Evolutionary conservation across 2,888 invertebrate species (phyloP).

Genomic region (Standfussiana lucernea): DNA sequence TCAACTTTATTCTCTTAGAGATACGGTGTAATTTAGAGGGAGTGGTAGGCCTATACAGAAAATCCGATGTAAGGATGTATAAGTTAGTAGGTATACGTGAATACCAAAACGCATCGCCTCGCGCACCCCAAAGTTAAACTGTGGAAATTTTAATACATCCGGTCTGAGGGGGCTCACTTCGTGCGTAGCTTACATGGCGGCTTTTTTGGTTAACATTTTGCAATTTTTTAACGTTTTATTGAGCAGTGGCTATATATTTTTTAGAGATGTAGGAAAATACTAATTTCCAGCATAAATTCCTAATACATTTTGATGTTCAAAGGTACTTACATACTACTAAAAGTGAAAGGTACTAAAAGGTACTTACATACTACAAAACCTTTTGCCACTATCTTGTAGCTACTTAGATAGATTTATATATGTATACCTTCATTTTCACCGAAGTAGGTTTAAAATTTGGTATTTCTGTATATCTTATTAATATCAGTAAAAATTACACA

Average conservation of each 20-base stretch:
- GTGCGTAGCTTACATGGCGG: constrained; percentile 72
- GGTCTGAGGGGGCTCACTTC: constrained; percentile 74
- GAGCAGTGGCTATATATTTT: not conserved
- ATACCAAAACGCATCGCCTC: constrained; percentile 82
- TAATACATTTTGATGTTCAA: not conserved
- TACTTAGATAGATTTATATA: no score
- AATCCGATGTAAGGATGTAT: constrained; percentile 73
- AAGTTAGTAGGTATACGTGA: constrained; percentile 71
- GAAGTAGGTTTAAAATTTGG: not conserved
- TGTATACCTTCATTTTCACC: not conserved
- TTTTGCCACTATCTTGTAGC: not conserved
- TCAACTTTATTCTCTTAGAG: constrained; percentile 53
- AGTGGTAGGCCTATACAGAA: constrained; percentile 68
- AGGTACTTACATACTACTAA: not conserved
- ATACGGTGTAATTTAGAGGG: constrained; percentile 69
- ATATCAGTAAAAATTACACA: not conserved
- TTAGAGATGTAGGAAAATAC: not conserved
- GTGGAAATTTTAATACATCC: constrained; percentile 86
- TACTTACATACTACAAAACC: not conserved
- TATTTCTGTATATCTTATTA: not conserved
- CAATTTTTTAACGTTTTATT: constrained; percentile 25
- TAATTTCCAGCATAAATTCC: not conserved
- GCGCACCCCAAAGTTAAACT: constrained; percentile 84
- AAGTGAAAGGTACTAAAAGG: not conserved
- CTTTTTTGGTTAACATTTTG: constrained; percentile 23